These are phyloP conservation scores for Ciconia boyciana DNA, from an alignment of 2,113 vertebrate species.

Conservation along the genomic window DNA sequence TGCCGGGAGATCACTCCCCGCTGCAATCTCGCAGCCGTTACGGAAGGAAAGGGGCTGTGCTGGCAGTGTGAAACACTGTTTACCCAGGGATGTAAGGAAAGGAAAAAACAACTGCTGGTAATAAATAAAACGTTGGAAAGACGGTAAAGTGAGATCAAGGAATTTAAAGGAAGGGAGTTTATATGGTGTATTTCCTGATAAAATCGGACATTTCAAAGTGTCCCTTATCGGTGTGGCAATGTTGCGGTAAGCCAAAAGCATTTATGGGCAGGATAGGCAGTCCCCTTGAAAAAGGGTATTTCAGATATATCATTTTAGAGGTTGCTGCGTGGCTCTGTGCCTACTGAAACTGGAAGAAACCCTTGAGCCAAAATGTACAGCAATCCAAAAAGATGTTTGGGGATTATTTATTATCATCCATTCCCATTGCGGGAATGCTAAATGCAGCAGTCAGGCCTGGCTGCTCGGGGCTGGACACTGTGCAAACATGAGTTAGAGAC, in stretches of 20 bases:
- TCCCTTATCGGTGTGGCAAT: neutral
- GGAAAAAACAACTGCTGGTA: neutral
- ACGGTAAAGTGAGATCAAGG: slow-evolving; percentile 11
- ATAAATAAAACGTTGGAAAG: neutral
- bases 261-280: neutral
- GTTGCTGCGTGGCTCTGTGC: neutral
- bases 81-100: slow-evolving; percentile 1
- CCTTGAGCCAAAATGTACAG: neutral
- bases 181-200: slow-evolving; percentile 6
- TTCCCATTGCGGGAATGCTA: neutral
- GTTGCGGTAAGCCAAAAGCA: neutral
- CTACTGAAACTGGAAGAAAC: neutral
- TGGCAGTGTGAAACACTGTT: neutral
- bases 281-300: neutral
- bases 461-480: neutral
- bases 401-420: neutral
- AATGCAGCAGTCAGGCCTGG: neutral
- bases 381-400: neutral
- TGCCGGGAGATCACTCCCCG: neutral
- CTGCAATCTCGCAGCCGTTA: neutral
- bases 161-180: slow-evolving; percentile 14
- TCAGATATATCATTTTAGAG: neutral
- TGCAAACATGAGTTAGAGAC: neutral
- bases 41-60: neutral
- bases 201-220: slow-evolving; percentile 10